Conservation (phyloP, 1,140 invertebrate species). For the Phocides pigmalion region DNA sequence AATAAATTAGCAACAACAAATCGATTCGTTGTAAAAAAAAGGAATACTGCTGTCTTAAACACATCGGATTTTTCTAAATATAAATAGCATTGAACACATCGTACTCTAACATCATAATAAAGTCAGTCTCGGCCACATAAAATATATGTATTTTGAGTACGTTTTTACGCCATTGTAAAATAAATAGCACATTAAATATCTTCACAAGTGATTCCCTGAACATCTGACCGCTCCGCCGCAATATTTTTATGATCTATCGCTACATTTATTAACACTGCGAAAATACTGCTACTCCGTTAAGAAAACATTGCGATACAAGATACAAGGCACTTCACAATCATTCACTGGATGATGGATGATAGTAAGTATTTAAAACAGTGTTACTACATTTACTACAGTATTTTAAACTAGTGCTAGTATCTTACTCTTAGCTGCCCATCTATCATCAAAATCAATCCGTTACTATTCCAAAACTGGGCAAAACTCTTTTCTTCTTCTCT, state of each 20-base stretch:
- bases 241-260: slow-evolving; percentile 43
- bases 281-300: slow-evolving; percentile 27
- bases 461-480: too few relatives aligned
- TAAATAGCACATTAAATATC: slow-evolving; percentile 37
- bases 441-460: too few relatives aligned
- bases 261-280: slow-evolving; percentile 36
- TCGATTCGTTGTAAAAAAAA: too few relatives aligned
- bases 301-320: slow-evolving; percentile 4
- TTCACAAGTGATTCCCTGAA: slow-evolving; percentile 37
- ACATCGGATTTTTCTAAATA: slow-evolving; percentile 11
- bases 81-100: not conserved
- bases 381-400: too few relatives aligned
- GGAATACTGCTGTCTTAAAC: not conserved
- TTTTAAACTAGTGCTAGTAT: too few relatives aligned
- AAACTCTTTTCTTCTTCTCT: too few relatives aligned
- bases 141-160: slow-evolving; percentile 30
- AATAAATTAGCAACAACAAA: too few relatives aligned
- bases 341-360: too few relatives aligned
- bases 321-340: too few relatives aligned
- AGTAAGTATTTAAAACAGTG: too few relatives aligned
- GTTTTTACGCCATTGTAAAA: slow-evolving; percentile 27
- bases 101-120: slow-evolving; percentile 15
- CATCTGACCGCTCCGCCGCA: slow-evolving; percentile 25
- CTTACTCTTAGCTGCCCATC: too few relatives aligned
- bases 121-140: slow-evolving; percentile 3